phyloP scores from a whole-genome alignment of 2,888 invertebrate genomes.

The Balanococcus diminutus region DNA sequence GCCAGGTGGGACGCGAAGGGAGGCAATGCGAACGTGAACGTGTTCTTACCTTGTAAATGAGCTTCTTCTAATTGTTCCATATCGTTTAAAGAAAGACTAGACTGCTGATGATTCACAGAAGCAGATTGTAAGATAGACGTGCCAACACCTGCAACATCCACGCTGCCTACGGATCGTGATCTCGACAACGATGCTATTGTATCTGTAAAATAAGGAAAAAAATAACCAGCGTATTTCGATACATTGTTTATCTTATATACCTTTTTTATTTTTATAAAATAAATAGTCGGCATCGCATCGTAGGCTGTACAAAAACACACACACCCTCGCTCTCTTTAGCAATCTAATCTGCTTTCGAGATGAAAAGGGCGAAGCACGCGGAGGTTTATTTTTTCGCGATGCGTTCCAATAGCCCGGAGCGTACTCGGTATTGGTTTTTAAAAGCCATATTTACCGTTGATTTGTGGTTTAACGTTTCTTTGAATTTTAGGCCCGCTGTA shows the following conservation, averaged over 20 bases:
- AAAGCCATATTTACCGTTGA: not conserved
- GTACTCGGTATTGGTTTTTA: not conserved
- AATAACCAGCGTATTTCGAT: not conserved
- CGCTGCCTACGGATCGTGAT: conserved; percentile 79
- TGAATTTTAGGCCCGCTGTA: conserved; percentile 61
- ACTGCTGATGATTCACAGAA: conserved; percentile 70
- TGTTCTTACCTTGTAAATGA: conserved; percentile 57
- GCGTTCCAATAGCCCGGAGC: not conserved
- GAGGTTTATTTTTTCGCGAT: not conserved
- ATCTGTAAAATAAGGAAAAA: conserved; percentile 33
- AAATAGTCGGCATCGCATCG: not conserved
- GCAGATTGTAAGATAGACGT: conserved; percentile 64
- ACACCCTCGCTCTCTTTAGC: not conserved
- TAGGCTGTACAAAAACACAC: not conserved
- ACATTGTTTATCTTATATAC: conserved; percentile 24
- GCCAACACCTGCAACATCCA: conserved; percentile 63
- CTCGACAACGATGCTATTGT: conserved; percentile 64
- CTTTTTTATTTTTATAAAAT: not conserved
- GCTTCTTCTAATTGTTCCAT: conserved; percentile 68
- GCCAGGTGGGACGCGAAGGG: not conserved
- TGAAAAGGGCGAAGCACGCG: not conserved
- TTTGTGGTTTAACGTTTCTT: conserved; percentile 50
- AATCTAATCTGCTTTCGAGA: not conserved
- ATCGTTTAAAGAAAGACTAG: conserved; percentile 76
- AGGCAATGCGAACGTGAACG: too few species aligned